These are phyloP conservation scores for Ciconia boyciana DNA, from an alignment of 2,113 vertebrate species.

Conservation along the genomic window DNA sequence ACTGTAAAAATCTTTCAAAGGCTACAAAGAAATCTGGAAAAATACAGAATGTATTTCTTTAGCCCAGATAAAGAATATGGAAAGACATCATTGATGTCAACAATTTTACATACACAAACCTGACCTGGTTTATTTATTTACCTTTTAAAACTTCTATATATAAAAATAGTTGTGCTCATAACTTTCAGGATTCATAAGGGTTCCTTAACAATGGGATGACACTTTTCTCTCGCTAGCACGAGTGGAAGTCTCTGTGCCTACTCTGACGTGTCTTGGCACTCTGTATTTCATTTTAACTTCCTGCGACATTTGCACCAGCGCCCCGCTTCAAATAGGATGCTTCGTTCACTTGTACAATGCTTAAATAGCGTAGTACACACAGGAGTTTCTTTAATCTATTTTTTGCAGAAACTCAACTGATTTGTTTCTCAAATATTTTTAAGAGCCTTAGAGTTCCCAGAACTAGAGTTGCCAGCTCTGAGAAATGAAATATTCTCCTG, in stretches of 20 bases:
- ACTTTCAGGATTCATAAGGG: slow-evolving; percentile 78
- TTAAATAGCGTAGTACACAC: background rate
- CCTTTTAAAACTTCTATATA: slow-evolving; percentile 77
- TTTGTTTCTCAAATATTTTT: background rate
- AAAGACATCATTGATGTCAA: slow-evolving; percentile 99
- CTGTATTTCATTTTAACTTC: background rate
- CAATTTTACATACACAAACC: slow-evolving; percentile 93
- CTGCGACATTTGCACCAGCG: background rate
- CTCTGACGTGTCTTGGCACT: background rate
- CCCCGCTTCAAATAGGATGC: background rate
- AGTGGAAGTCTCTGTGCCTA: background rate
- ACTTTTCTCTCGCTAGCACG: background rate
- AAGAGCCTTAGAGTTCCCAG: background rate
- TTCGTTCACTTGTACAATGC: background rate
- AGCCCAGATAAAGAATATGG: slow-evolving; percentile 83
- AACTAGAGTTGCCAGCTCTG: background rate
- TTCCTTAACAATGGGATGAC: slow-evolving; percentile 64
- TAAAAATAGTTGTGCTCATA: slow-evolving; percentile 80
- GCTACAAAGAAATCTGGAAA: slow-evolving; percentile 90
- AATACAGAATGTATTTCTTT: slow-evolving; percentile 91
- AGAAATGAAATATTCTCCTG: background rate
- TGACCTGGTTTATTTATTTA: slow-evolving; percentile 85
- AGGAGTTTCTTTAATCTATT: background rate
- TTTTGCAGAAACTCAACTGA: background rate
- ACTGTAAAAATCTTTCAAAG: slow-evolving; percentile 89